phyloP scores from a whole-genome alignment of 2,888 invertebrate species.

The Drosophila meridionalis region DNA sequence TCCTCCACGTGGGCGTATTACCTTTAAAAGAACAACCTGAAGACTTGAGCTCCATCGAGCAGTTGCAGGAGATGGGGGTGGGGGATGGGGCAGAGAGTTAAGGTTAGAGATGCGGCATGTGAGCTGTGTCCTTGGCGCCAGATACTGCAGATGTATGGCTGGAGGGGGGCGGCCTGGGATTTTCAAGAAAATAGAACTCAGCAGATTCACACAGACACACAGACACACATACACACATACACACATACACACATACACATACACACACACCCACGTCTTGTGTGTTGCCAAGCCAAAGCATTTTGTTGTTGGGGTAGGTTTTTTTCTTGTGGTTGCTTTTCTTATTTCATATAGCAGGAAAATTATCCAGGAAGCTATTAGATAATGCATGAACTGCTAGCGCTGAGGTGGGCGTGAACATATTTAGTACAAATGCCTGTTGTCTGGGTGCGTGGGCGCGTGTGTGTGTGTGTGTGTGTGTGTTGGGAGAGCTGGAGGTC shows the following conservation, averaged over 20 bases:
- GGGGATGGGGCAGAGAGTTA: neutral
- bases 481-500: neutral
- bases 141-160: constrained; percentile 33
- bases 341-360: constrained; percentile 35
- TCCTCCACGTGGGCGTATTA: constrained; percentile 59
- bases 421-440: constrained; percentile 6
- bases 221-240: constrained; percentile 12
- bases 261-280: constrained; percentile 17
- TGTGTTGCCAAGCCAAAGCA: constrained; percentile 56
- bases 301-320: constrained; percentile 79
- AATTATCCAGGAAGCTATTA: constrained; percentile 69
- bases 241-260: constrained; percentile 19
- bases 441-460: neutral
- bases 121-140: constrained; percentile 71
- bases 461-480: neutral
- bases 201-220: constrained; percentile 41
- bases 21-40: constrained; percentile 55
- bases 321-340: constrained; percentile 39
- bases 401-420: constrained; percentile 12
- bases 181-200: constrained; percentile 65
- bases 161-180: constrained; percentile 62
- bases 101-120: constrained; percentile 43
- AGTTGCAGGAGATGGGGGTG: neutral
- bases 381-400: constrained; percentile 61
- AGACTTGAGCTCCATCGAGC: constrained; percentile 44